Conservation (phyloP, 2,113 vertebrate species). For the Takifugu bimaculatus region DNA sequence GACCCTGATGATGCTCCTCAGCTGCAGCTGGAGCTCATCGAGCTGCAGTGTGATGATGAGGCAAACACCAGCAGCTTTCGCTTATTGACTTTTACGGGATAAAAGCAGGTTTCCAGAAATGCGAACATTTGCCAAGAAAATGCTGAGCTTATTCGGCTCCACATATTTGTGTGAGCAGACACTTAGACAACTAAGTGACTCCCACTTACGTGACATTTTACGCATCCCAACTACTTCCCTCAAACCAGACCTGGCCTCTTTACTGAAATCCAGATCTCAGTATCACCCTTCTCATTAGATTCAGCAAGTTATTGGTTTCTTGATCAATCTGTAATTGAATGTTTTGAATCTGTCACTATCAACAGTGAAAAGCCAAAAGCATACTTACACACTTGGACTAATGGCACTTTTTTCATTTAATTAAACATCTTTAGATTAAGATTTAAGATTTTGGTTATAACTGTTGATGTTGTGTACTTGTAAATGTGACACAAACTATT, state of each 20-base stretch:
- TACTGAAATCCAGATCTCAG: neutral
- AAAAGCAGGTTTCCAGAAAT: neutral
- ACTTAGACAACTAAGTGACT: too few species aligned
- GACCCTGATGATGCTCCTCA: too few species aligned
- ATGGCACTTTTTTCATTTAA: neutral
- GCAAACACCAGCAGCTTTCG: neutral
- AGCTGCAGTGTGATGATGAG: neutral
- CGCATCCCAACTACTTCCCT: too few species aligned
- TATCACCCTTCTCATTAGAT: neutral
- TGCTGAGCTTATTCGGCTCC: too few species aligned
- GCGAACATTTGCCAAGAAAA: too few species aligned
- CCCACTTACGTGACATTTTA: too few species aligned
- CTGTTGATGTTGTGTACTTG: too few species aligned
- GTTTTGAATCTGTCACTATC: too few species aligned
- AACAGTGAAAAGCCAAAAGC: too few species aligned
- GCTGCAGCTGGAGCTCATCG: neutral
- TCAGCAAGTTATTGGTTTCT: neutral
- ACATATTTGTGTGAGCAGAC: too few species aligned
- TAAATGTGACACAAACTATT: neutral
- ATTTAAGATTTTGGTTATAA: neutral
- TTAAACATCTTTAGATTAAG: neutral
- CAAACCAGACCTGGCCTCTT: too few species aligned
- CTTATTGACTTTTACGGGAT: constrained; percentile 4
- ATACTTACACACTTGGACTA: too few species aligned
- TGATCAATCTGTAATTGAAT: neutral